phyloP scores from a whole-genome alignment of 2,888 invertebrate species.

The Standfussiana lucernea region DNA sequence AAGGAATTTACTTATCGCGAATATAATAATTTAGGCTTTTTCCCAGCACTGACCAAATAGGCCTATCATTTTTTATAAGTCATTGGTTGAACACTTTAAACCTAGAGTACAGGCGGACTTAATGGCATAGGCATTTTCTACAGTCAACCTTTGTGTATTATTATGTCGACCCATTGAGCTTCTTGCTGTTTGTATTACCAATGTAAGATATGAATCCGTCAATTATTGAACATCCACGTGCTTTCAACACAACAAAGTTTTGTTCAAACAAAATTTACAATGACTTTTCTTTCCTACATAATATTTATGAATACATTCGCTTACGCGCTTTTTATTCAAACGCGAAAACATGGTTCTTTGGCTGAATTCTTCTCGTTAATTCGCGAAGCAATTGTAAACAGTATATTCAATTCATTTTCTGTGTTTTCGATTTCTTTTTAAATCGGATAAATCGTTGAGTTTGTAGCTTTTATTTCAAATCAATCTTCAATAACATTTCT shows the following conservation, averaged over 20 bases:
- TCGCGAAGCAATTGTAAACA: constrained; percentile 19
- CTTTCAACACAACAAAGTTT: constrained; percentile 22
- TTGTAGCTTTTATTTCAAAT: constrained; percentile 2
- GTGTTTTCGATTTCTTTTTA: background rate
- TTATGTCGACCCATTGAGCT: background rate
- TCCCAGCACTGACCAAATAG: background rate
- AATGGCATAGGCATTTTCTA: too few relatives aligned
- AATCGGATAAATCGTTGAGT: constrained; percentile 1
- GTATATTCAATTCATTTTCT: constrained; percentile 1
- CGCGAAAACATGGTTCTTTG: constrained; percentile 23
- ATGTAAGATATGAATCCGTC: constrained; percentile 12
- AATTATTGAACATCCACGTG: constrained; percentile 17
- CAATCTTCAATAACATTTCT: background rate
- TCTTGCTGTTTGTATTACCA: constrained; percentile 1
- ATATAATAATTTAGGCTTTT: background rate
- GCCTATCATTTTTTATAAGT: background rate
- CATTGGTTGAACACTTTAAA: too few relatives aligned
- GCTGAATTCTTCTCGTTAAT: constrained; percentile 16
- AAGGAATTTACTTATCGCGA: background rate
- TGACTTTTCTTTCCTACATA: constrained; percentile 35
- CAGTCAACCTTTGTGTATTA: background rate
- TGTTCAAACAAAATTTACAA: constrained; percentile 47
- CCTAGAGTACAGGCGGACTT: too few relatives aligned
- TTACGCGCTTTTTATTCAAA: constrained; percentile 15
- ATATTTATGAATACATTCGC: constrained; percentile 24